Base-by-base conservation (phyloP, 2,888 invertebrate species). In the Hermaeophaga mercurialis region DNA sequence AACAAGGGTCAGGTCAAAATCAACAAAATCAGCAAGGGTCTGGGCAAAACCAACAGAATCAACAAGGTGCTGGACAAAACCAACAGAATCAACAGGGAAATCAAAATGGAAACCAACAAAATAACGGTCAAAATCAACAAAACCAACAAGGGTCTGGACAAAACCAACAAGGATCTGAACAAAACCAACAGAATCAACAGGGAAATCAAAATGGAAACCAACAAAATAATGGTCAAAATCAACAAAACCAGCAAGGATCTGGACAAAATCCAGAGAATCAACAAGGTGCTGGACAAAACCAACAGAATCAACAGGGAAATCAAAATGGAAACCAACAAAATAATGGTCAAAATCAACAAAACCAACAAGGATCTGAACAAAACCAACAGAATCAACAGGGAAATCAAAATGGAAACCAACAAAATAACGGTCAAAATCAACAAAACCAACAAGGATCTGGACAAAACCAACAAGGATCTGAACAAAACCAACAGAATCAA, bases 41-140 rank as follows among this genome's bases (percentile, higher is more conserved):
- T 43, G 64, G 54, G 48, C 62, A 63, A 28, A 48, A 38, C 12
- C 39, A 49, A 28, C 49, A 39, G 15, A 38, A 34, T 14, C 33
- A 24, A 59, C 12, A n/a, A 31, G 11, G 2, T 55, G n/a, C 61
- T 50, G 38, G 60, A 56, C 56, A 59, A 62, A 59, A 41, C 14
- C 41, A 41, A 41, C 60, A 45, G 19, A 36, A 36, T 24, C 62
- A 57, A 46, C 53, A 58, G 28, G 31, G 41, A 7, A 12, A n/a
- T n/a, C n/a, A n/a, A n/a, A n/a, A n/a, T n/a, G n/a, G n/a, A n/a
- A n/a, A n/a, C n/a, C n/a, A n/a, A n/a, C n/a, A n/a, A n/a, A n/a
- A n/a, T n/a, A n/a, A n/a, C 9, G 17, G 36, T 44, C 54, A 58
- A 48, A 63, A 61, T 19, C 66, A 66, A 53, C 66, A 64, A 53